Conservation (phyloP, 2,113 vertebrate species). For the Apteryx owenii region DNA sequence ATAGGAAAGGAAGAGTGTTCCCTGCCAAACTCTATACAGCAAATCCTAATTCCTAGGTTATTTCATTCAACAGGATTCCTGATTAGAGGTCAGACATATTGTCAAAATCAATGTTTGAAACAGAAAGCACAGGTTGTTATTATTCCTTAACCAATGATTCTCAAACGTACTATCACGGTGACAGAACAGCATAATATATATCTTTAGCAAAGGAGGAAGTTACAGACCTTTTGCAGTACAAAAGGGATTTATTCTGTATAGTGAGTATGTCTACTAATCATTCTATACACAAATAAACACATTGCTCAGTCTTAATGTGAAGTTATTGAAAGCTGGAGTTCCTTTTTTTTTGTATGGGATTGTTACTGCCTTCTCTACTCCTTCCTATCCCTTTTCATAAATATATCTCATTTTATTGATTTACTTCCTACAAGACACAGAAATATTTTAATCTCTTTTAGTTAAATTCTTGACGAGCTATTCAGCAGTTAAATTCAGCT, state of each 20-base stretch:
- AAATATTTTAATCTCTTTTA: conserved; percentile 43
- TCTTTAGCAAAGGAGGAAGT: not conserved
- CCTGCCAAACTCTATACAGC: not conserved
- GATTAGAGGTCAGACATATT: not conserved
- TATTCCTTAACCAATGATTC: not conserved
- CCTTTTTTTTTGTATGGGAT: not conserved
- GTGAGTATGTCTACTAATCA: not conserved
- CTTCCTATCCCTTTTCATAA: not conserved
- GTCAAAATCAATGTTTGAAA: not conserved
- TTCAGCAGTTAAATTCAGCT: conserved; percentile 47
- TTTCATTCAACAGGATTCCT: not conserved
- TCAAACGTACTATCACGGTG: not conserved
- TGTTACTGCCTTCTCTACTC: not conserved
- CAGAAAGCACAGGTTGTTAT: not conserved
- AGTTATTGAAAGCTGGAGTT: not conserved
- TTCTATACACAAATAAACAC: not conserved
- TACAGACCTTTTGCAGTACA: not conserved
- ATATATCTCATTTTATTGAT: not conserved
- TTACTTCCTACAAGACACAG: conserved; percentile 26
- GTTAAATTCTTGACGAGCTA: conserved; percentile 14
- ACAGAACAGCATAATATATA: rapidly evolving
- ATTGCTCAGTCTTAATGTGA: not conserved
- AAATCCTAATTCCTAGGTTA: rapidly evolving
- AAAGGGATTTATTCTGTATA: not conserved
- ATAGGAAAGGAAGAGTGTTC: not conserved